Evolutionary conservation across 2,113 vertebrate species (phyloP).

Genomic region (Apaloderma vittatum): DNA sequence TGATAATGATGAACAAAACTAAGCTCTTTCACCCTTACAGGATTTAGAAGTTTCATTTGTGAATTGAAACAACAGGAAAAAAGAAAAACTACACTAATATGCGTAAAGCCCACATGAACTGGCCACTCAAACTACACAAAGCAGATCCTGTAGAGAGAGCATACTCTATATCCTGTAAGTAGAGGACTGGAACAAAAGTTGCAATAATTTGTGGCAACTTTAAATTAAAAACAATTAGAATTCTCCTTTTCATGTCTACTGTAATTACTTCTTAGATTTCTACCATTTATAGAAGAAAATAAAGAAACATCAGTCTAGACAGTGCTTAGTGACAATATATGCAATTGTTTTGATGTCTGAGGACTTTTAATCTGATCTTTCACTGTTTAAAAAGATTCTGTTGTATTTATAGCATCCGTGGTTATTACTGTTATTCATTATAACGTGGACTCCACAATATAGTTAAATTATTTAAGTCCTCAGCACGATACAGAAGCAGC

Average conservation of each 20-base stretch:
- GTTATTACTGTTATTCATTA: neutral
- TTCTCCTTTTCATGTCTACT: neutral
- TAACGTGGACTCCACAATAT: neutral
- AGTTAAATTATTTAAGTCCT: neutral
- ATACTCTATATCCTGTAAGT: neutral
- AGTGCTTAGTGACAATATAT: neutral
- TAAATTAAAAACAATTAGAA: neutral
- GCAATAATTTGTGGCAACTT: neutral
- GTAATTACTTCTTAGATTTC: neutral
- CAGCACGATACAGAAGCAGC: neutral
- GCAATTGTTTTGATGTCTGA: neutral
- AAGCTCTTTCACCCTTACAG: neutral
- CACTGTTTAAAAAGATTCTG: neutral
- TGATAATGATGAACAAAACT: neutral
- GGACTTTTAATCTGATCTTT: slow-evolving; percentile 18
- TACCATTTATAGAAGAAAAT: neutral
- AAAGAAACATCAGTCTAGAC: neutral
- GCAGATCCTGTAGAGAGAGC: neutral
- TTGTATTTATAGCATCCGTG: neutral
- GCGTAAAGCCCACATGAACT: fast-evolving
- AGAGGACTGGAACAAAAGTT: neutral
- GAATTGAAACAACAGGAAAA: neutral
- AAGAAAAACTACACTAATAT: too few relatives aligned
- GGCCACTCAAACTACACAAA: neutral
- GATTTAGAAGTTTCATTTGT: neutral